Conservation (phyloP, 2,797 vertebrate species). For the Todus mexicanus region DNA sequence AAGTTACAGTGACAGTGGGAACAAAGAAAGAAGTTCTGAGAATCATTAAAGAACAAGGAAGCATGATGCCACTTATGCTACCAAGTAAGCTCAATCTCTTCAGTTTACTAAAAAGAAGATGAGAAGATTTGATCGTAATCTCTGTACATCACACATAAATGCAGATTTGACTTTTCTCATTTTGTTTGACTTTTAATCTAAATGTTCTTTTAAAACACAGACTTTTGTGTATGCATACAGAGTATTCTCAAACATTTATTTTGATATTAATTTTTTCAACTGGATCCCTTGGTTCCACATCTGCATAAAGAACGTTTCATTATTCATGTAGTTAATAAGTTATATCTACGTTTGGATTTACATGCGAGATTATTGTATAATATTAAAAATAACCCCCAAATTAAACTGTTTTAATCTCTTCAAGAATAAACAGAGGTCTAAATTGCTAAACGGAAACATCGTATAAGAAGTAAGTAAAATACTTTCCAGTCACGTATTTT, state of each 20-base stretch:
- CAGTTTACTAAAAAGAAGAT: background rate
- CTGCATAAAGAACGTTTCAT: background rate
- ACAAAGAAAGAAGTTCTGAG: background rate
- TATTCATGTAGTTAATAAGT: background rate
- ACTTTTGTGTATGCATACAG: background rate
- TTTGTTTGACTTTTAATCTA: background rate
- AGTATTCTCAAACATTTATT: background rate
- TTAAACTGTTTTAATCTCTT: background rate
- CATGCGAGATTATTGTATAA: background rate
- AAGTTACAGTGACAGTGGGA: background rate
- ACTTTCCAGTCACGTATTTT: background rate
- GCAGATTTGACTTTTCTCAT: background rate
- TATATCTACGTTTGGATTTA: background rate
- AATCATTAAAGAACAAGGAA: background rate
- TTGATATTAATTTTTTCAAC: background rate
- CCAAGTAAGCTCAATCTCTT: background rate
- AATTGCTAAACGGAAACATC: background rate
- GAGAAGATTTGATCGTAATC: background rate
- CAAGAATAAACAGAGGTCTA: background rate
- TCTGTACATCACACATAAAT: background rate
- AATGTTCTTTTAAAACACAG: background rate
- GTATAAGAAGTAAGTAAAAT: background rate
- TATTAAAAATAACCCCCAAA: background rate
- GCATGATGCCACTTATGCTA: background rate
- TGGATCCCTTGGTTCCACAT: background rate